Conservation (phyloP, 1,140 invertebrate genomes). For the Drosophila mayri region DNA sequence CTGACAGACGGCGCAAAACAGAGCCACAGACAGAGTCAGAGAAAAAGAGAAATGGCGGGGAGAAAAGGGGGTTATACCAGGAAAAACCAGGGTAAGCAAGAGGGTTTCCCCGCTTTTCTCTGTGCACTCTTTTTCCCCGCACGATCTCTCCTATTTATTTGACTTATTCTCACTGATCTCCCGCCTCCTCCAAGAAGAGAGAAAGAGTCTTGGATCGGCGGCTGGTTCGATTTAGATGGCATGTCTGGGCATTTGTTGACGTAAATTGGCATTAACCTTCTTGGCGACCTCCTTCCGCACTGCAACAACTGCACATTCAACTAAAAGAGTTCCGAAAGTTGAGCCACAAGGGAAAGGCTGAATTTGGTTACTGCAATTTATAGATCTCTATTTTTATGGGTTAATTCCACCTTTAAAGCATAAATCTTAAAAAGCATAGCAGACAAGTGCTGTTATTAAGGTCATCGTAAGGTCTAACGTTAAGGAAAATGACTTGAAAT, state of each 20-base stretch:
- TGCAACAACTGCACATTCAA: conserved; percentile 33
- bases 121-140: conserved; percentile 29
- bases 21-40: background rate
- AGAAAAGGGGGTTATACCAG: background rate
- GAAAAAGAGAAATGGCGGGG: background rate
- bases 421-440: conserved; percentile 14
- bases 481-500: background rate
- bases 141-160: conserved; percentile 69
- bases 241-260: conserved; percentile 69
- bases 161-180: conserved; percentile 73
- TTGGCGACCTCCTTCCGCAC: conserved; percentile 65
- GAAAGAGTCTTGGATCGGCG: conserved; percentile 25
- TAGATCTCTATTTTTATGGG: conserved; percentile 30
- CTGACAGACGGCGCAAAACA: conserved; percentile 32
- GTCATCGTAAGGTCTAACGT: background rate
- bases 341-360: conserved; percentile 33
- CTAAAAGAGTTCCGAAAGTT: conserved; percentile 11
- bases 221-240: conserved; percentile 54
- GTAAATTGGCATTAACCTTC: conserved; percentile 78
- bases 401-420: conserved; percentile 26
- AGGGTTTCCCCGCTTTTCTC: conserved; percentile 30
- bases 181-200: background rate
- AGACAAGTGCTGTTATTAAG: conserved; percentile 8
- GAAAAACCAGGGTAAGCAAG: conserved; percentile 1
- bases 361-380: conserved; percentile 43